Evolutionary conservation across 2,113 vertebrate genomes (phyloP), one percentile per base, ranked within the genome.

Genomic region (Murina feae): DNA sequence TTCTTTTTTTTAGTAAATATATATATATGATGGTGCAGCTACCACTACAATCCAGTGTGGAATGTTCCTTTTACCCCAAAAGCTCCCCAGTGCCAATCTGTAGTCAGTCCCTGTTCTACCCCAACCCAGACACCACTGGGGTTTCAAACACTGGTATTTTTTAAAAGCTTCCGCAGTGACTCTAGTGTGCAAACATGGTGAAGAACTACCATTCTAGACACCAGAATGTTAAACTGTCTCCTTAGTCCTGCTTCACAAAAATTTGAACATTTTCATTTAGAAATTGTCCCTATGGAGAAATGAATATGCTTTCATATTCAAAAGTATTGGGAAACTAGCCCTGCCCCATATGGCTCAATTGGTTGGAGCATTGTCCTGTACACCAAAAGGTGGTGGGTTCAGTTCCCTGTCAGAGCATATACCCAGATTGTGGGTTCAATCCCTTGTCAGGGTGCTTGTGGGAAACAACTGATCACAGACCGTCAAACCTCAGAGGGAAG

Each of bases 171-270:
- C 30, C 30, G 10, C 47, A 76, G n/a, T n/a, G 65, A 49, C 32
- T 91, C 49, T 60, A 44, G 32, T 12, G 3, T 58, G 25, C 23
- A 72, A n/a, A n/a, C 18, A 11, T 9, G 1, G 21, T 32, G 51
- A 79, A 49, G 69, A 96, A 55, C 42, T 28, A 76, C 4, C 35
- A 51, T n/a, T 63, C 53, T 69, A 74, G 74, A 87, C 30, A 35
- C 30, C 49, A 86, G 51, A 96, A 20, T 91, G 12, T 39, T 63
- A 42, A 84, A 89, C 14, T 69, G 20, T 71, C 16, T 82, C 88
- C 39, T 94, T 89, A 80, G 75, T 30, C 35, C 74, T 95, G 18
- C 47, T 78, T 95, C 74, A 82, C 14, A 85, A 93, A 93, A 78
- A 51, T 51, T 13, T 35, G 21, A 44, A 79, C 21, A 51, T 76